These are phyloP conservation scores for Drosophila formosana DNA, from an alignment of 2,888 invertebrate genomes.

Conservation along the genomic window DNA sequence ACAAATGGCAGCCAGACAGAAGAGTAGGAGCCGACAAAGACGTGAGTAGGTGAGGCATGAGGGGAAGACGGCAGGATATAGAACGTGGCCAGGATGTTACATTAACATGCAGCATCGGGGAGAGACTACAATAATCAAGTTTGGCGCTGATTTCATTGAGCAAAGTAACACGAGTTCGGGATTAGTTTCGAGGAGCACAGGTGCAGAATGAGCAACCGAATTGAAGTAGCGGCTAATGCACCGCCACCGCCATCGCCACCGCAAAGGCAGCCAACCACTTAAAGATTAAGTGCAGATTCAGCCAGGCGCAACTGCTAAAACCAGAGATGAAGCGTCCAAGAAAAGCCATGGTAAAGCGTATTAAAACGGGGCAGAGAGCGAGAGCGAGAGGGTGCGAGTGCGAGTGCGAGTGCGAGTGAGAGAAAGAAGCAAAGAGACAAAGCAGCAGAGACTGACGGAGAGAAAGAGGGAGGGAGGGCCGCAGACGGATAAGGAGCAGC, in stretches of 20 bases:
- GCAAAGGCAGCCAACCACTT: slow-evolving; percentile 76
- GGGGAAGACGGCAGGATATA: background rate
- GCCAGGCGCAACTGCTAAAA: slow-evolving; percentile 64
- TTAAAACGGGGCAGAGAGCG: slow-evolving; percentile 9
- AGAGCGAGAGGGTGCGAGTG: background rate
- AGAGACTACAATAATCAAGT: slow-evolving; percentile 68
- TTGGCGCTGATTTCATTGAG: slow-evolving; percentile 70
- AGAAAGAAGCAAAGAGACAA: slow-evolving; percentile 1
- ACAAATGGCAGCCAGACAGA: slow-evolving; percentile 48
- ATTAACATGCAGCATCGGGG: slow-evolving; percentile 68
- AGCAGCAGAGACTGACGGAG: background rate
- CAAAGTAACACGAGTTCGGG: slow-evolving; percentile 70
- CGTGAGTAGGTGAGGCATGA: background rate
- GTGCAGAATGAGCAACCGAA: slow-evolving; percentile 31
- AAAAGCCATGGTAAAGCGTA: slow-evolving; percentile 12
- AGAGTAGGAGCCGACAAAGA: background rate
- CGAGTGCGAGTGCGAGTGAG: background rate
- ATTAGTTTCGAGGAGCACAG: slow-evolving; percentile 65
- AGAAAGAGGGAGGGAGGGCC: background rate
- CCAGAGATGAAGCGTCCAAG: slow-evolving; percentile 26
- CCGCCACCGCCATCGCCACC: slow-evolving; percentile 35
- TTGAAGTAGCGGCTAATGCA: slow-evolving; percentile 58
- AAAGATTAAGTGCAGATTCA: slow-evolving; percentile 78
- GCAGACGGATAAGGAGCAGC: slow-evolving; percentile 1
- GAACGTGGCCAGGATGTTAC: slow-evolving; percentile 17